Evolutionary conservation across 2,113 vertebrate species (phyloP), one percentile per base, ranked within the genome.

Genomic region (Rhinopomastus cyanomelas): DNA sequence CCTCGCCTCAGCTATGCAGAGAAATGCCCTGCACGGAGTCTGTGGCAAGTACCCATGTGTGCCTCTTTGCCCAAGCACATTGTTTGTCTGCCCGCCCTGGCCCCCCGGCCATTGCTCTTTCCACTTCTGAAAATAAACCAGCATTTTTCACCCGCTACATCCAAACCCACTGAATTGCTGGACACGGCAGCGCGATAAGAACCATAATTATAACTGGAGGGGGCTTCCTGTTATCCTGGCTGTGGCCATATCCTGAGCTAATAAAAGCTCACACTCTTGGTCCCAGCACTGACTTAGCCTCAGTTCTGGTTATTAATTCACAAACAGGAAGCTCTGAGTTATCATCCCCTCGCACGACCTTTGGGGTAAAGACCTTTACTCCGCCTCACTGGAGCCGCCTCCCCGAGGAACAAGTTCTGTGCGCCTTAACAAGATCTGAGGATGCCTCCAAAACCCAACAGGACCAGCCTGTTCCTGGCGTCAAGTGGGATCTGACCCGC

Each of bases 161-260:
- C 32, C 37, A 87, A 88, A 73, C 16, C 18, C 53, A 62, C 78
- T 92, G 75, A 93, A 92, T 67, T 2, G 4, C 78, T 76, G 81
- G 65, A 92, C 23, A 9, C 3, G 8, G 73, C 68, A 60, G 51
- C 55, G 66, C 6, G 78, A 76, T 83, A 91, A 85, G 84, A 95
- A 79, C 82, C 90, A 77, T 77, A 93, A 91, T 93, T 92, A 87
- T 75, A 96, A 90, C 84, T 94, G 84, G 75, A 94, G 75, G 80
- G 68, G 75, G 61, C 74, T 89, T 91, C 89, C 92, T 94, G 84
- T 96, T 95, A 87, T 87, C 89, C 88, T 55, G 53, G 46, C 78
- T 80, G 46, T 46, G 67, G 55, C 80, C 76, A 83, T 93, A 92
- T 90, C 93, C 93, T 77, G 84, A 95, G 71, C 71, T 85, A 93